These are phyloP conservation scores for Diploscapter pachys DNA, from an alignment of 1,140 invertebrate species.

Conservation along the genomic window DNA sequence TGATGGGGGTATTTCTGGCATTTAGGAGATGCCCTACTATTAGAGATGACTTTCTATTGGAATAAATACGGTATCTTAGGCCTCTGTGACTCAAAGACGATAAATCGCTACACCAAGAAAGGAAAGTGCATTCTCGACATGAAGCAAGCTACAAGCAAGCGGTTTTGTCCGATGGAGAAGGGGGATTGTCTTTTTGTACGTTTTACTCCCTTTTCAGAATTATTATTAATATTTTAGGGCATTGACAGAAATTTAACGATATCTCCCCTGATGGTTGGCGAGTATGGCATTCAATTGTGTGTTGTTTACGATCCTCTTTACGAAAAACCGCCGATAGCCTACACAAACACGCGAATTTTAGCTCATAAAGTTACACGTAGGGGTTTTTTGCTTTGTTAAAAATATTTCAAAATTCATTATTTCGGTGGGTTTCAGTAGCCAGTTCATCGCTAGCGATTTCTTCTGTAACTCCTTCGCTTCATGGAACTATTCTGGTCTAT, in stretches of 20 bases:
- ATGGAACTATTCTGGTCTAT: slow-evolving; percentile 3
- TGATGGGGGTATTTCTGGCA: too few species aligned
- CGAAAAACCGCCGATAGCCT: slow-evolving; percentile 7
- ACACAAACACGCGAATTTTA: slow-evolving; percentile 2
- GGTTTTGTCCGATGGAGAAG: slow-evolving; percentile 11
- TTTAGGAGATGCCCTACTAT: too few species aligned
- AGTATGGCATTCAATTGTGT: slow-evolving; percentile 13
- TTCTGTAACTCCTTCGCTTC: slow-evolving; percentile 1
- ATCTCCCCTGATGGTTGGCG: neutral
- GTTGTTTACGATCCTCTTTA: slow-evolving; percentile 14
- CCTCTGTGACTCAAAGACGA: too few species aligned
- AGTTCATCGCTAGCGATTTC: slow-evolving; percentile 1
- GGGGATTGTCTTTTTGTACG: slow-evolving; percentile 7
- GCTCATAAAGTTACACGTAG: slow-evolving; percentile 14
- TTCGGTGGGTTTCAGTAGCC: slow-evolving; percentile 2
- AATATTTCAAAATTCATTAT: neutral
- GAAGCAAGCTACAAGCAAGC: neutral
- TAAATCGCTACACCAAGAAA: neutral
- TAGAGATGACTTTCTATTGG: too few species aligned
- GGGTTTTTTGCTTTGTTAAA: neutral
- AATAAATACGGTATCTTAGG: too few species aligned
- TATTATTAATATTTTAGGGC: slow-evolving; percentile 1
- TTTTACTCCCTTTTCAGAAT: neutral
- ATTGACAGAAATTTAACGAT: neutral
- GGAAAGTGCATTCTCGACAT: slow-evolving; percentile 18